Evolutionary conservation across 2,888 invertebrate species (phyloP), one percentile per base, ranked within the genome.

Genomic region (Drosophila affinis): DNA sequence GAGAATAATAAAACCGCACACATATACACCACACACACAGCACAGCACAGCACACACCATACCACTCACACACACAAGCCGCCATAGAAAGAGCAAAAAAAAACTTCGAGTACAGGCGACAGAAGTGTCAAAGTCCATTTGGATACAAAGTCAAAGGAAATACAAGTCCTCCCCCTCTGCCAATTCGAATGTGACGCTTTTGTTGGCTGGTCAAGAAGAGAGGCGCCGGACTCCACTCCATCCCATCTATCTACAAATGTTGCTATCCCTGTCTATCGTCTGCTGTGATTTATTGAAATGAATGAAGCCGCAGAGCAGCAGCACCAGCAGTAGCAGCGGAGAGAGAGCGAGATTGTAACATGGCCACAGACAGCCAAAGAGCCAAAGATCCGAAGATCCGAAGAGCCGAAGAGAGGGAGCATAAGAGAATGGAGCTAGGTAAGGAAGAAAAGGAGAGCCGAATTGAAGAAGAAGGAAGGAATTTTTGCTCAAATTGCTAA

Each of bases 401-500:
- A 44, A 10, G 14, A 45, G 51, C 9, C n/a, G 18, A 44, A 10
- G 17, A 45, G 51, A 5, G 45, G 18, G 10, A 14, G 14, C 5
- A 45, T 52, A 46, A 46, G 18, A 24, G 29, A 9, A 24, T 14
- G 46, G 47, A 46, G 27, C 5, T 9, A 34, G 48, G 29, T 29
- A 47, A 12, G 14, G 17, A 46, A 46, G 5, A 24, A 65, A 59
- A 39, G 39, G 39, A 39, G 10, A 53, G 29, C 29, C 29, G 29
- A 29, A 29, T 29, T 9, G 29, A 29, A 29, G 9, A 27, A 27
- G 29, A 29, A 29, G 29, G 46, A 70, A 75, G 73, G 84, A 83
- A 83, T 78, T 78, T 78, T 32, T 53, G 72, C 62, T 72, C 68
- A 87, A 84, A 84, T 81, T 78, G 81, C 81, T 87, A 83, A 82